phyloP scores from a whole-genome alignment of 2,113 vertebrate species.

The Labrus mixtus region DNA sequence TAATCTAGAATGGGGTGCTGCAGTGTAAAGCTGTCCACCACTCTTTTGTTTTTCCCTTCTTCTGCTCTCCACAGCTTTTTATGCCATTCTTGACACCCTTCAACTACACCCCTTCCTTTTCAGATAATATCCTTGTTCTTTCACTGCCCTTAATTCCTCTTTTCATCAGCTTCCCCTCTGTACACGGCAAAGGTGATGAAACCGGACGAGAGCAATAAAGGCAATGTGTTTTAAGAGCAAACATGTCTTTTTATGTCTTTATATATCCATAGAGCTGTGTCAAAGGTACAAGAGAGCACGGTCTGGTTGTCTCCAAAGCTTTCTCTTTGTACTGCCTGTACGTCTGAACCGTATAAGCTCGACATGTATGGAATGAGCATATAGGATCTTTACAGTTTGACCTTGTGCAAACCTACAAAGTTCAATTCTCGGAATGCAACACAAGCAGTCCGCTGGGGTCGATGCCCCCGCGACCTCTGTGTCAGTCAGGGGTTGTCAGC shows the following conservation, averaged over 20 bases:
- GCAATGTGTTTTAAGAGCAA: slow-evolving; percentile 61
- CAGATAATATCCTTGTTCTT: slow-evolving; percentile 68
- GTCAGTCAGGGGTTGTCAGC: slow-evolving; percentile 58
- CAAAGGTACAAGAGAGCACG: slow-evolving; percentile 58
- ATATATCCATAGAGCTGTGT: slow-evolving; percentile 26
- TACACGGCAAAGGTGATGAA: slow-evolving; percentile 50
- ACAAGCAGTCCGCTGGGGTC: slow-evolving; percentile 63
- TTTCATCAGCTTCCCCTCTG: slow-evolving; percentile 58
- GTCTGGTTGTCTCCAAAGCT: slow-evolving; percentile 15
- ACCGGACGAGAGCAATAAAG: slow-evolving; percentile 47
- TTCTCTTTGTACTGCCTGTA: slow-evolving; percentile 20
- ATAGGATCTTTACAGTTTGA: slow-evolving; percentile 67
- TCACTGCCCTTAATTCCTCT: slow-evolving; percentile 62
- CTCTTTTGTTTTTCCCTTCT: slow-evolving; percentile 76
- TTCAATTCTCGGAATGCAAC: slow-evolving; percentile 72
- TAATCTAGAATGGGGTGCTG: slow-evolving; percentile 83
- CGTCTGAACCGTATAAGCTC: slow-evolving; percentile 47
- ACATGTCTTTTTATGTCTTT: slow-evolving; percentile 54
- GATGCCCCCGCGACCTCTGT: slow-evolving; percentile 40
- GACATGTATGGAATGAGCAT: slow-evolving; percentile 60
- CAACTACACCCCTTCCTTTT: slow-evolving; percentile 63
- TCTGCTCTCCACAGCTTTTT: slow-evolving; percentile 69
- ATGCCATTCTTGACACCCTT: slow-evolving; percentile 65
- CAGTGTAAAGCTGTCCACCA: slow-evolving; percentile 78
- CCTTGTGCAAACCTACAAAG: slow-evolving; percentile 67